phyloP scores from a whole-genome alignment of 2,113 vertebrate genomes.

The Penelope pileata region DNA sequence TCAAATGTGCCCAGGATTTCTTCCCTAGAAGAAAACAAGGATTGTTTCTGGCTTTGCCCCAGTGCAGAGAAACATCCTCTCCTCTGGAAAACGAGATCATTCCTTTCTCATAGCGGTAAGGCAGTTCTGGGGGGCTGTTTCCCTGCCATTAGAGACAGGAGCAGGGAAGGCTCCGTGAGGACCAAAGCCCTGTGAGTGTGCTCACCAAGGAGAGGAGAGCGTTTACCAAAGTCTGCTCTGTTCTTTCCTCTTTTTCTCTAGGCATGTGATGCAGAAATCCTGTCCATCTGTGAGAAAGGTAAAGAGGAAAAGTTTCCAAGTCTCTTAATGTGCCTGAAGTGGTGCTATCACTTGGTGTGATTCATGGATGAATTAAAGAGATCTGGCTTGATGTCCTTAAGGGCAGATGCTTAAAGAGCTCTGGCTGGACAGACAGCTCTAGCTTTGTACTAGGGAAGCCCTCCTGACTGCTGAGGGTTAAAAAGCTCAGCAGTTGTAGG shows the following conservation, averaged over 20 bases:
- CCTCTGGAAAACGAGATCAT: not conserved
- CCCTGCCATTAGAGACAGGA: not conserved
- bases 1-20: not conserved
- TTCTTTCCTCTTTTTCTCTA: conserved; percentile 33
- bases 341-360: not conserved
- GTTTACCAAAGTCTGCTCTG: not conserved
- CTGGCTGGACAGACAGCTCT: conserved; percentile 8
- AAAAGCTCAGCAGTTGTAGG: conserved; percentile 4
- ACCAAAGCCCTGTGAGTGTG: not conserved
- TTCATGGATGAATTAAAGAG: not conserved
- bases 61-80: not conserved
- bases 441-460: conserved; percentile 1
- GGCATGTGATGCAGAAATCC: conserved; percentile 71
- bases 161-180: not conserved
- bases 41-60: not conserved
- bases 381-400: not conserved
- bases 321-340: not conserved
- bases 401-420: not conserved
- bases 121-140: not conserved
- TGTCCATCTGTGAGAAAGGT: conserved; percentile 71
- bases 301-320: not conserved
- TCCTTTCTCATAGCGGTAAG: not conserved
- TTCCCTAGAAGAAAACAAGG: not conserved
- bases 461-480: not conserved
- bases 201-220: not conserved